phyloP scores from a whole-genome alignment of 2,113 vertebrate genomes.

The Symphodus melops region DNA sequence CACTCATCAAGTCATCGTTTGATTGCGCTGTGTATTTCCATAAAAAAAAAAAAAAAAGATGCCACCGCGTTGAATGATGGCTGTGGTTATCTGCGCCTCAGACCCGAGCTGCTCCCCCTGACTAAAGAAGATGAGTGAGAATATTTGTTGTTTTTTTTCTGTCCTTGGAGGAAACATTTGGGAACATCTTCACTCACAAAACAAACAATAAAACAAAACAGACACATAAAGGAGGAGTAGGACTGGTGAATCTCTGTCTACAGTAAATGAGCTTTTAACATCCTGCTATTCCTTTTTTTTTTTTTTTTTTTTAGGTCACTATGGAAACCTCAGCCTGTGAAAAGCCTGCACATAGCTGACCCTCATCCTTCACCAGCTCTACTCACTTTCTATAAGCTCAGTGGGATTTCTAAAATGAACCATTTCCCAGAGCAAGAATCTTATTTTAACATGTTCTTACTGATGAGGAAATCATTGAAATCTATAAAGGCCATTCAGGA shows the following conservation, averaged over 20 bases:
- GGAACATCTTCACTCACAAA: conserved; percentile 6
- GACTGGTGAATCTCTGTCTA: conserved; percentile 18
- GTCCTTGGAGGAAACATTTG: background rate
- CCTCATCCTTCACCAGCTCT: conserved; percentile 46
- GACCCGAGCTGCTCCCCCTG: conserved; percentile 10
- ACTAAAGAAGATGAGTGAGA: background rate
- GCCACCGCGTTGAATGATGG: conserved; percentile 36
- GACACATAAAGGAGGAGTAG: background rate
- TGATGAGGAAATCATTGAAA: conserved; percentile 49
- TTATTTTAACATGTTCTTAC: conserved; percentile 11
- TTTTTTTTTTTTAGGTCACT: conserved; percentile 56
- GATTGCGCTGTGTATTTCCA: conserved; percentile 50
- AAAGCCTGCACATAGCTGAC: conserved; percentile 41
- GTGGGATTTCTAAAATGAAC: conserved; percentile 34
- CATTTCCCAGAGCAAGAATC: background rate
- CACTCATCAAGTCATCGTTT: conserved; percentile 57
- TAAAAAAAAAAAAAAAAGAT: conserved; percentile 11
- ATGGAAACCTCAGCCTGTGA: conserved; percentile 54
- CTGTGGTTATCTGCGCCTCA: conserved; percentile 45
- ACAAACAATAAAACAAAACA: background rate
- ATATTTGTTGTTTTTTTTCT: conserved; percentile 28
- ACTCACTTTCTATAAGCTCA: conserved; percentile 22
- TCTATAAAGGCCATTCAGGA: conserved; percentile 8
- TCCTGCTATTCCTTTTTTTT: conserved; percentile 8
- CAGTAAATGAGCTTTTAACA: conserved; percentile 34